phyloP scores from a whole-genome alignment of 1,140 invertebrate genomes.

The Neelides sp. region DNA sequence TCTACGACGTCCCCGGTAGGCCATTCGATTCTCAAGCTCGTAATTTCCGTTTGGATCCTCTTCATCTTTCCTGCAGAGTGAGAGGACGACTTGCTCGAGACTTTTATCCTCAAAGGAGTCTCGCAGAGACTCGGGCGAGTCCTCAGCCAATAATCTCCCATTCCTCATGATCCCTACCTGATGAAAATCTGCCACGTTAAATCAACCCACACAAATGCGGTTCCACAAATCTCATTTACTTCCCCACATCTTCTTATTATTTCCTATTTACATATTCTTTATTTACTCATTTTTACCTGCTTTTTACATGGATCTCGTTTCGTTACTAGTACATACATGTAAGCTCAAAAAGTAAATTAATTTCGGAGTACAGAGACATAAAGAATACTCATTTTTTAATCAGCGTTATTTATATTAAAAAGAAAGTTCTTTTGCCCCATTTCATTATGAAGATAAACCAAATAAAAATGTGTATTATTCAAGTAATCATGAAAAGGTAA shows the following conservation, averaged over 20 bases:
- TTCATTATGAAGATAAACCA: no score
- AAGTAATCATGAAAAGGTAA: no score
- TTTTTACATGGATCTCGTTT: slow-evolving; percentile 38
- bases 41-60: no score
- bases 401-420: no score
- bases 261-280: no score
- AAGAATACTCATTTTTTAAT: no score
- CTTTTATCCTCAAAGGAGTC: slow-evolving; percentile 39
- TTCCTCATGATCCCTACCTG: slow-evolving; percentile 41
- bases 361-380: slow-evolving; percentile 3
- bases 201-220: not conserved
- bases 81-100: slow-evolving; percentile 44
- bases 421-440: no score
- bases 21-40: no score
- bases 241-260: not conserved
- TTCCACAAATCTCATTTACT: not conserved
- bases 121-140: slow-evolving; percentile 38
- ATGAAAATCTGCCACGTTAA: not conserved
- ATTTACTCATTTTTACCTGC: not conserved
- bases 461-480: no score
- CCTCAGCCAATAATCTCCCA: slow-evolving; percentile 42
- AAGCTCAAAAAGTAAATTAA: slow-evolving; percentile 71
- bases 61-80: slow-evolving; percentile 47
- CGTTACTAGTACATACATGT: slow-evolving; percentile 67
- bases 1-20: slow-evolving; percentile 1